Percentiles rank a stretch among this genome's conserved stretches.
Conservation (phyloP, 2,888 invertebrate species). For the Acrobasis consociella region DNA sequence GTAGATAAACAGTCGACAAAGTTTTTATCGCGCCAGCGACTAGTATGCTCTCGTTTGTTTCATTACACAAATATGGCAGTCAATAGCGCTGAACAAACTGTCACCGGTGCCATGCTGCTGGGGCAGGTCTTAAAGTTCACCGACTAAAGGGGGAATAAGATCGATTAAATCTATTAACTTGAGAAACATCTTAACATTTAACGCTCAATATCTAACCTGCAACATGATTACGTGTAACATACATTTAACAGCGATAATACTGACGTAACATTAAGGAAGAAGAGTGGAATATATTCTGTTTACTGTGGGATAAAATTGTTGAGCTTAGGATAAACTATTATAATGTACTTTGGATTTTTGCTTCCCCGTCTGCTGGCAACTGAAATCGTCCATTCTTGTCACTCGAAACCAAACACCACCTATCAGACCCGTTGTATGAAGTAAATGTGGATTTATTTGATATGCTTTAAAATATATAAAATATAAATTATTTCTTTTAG, state of each 20-base stretch:
- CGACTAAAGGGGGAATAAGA: constrained; percentile 61
- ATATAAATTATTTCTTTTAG: not conserved
- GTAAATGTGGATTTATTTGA: constrained; percentile 50
- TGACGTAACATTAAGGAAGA: constrained; percentile 38
- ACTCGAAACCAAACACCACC: constrained; percentile 70
- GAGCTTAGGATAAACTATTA: constrained; percentile 48
- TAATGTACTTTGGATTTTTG: constrained; percentile 51
- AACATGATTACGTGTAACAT: constrained; percentile 53
- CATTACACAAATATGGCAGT: too few species aligned
- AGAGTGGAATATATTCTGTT: constrained; percentile 60
- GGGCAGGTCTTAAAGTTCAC: constrained; percentile 51
- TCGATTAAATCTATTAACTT: constrained; percentile 54
- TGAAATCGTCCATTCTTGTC: constrained; percentile 71
- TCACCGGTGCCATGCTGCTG: too few species aligned
- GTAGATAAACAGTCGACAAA: too few species aligned
- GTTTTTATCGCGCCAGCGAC: too few species aligned
- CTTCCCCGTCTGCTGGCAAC: constrained; percentile 77
- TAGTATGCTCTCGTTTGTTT: too few species aligned
- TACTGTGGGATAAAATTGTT: constrained; percentile 47
- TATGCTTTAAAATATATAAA: constrained; percentile 13
- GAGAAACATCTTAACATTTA: constrained; percentile 53
- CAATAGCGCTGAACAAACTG: too few species aligned
- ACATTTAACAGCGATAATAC: constrained; percentile 60
- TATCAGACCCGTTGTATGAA: constrained; percentile 55
- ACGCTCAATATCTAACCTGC: constrained; percentile 53